Conservation (phyloP, 2,797 vertebrate genomes). For the Knipowitschia caucasica region DNA sequence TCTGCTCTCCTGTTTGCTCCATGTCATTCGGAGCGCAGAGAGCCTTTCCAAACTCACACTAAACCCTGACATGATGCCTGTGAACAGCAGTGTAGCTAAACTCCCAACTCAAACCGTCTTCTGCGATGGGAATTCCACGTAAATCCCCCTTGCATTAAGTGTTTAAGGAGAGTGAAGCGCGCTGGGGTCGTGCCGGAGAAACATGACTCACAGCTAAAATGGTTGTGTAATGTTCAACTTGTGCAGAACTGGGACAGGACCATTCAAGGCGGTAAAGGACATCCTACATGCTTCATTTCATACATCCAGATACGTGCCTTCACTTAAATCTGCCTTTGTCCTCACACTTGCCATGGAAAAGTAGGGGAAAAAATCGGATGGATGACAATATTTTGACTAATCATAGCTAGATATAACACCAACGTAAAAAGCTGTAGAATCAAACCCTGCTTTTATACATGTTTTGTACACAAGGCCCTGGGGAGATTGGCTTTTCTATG, state of each 20-base stretch:
- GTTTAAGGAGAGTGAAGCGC: slow-evolving; percentile 32
- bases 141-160: slow-evolving; percentile 36
- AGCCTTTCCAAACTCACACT: not conserved
- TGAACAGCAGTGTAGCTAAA: not conserved
- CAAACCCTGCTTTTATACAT: too few relatives aligned
- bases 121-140: slow-evolving; percentile 28
- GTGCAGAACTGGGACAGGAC: slow-evolving; percentile 39
- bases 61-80: not conserved
- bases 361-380: too few relatives aligned
- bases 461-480: too few relatives aligned
- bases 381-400: not conserved
- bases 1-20: not conserved
- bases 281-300: slow-evolving; percentile 26
- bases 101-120: not conserved
- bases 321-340: not conserved
- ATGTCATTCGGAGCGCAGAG: not conserved
- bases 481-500: not conserved
- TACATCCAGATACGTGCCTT: slow-evolving; percentile 1
- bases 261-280: slow-evolving; percentile 29
- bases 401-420: not conserved
- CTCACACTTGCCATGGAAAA: not conserved
- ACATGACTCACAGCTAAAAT: slow-evolving; percentile 54
- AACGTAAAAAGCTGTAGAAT: too few relatives aligned
- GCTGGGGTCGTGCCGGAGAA: slow-evolving; percentile 44
- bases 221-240: slow-evolving; percentile 50